Evolutionary conservation across 2,113 vertebrate species (phyloP).

Genomic region (Calonectris borealis): DNA sequence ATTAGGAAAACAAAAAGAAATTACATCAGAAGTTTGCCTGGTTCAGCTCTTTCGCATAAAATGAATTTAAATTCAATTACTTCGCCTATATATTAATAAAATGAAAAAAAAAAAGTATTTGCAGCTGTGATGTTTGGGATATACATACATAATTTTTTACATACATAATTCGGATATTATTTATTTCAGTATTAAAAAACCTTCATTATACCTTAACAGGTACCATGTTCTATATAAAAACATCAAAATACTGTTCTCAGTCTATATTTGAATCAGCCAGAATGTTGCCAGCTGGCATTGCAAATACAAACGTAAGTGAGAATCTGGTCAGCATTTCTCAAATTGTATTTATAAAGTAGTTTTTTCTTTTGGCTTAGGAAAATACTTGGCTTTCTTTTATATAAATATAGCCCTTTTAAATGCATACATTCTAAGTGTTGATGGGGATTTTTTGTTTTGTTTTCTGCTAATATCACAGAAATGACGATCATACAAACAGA

Average conservation of each 20-base stretch:
- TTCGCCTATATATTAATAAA: not conserved
- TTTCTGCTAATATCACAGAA: not conserved
- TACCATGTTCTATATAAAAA: not conserved
- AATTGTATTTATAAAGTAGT: not conserved
- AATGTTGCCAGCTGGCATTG: not conserved
- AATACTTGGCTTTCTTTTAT: not conserved
- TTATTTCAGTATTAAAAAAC: not conserved
- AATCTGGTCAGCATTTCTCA: not conserved
- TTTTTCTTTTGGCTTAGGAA: not conserved
- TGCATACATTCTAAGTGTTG: not conserved
- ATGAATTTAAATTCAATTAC: not conserved
- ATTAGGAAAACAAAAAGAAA: not conserved
- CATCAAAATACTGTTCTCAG: not conserved
- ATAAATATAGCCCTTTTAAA: not conserved
- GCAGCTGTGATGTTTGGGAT: not conserved
- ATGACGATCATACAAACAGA: not conserved
- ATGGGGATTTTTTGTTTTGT: not conserved
- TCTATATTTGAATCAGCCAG: not conserved
- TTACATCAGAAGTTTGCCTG: not conserved
- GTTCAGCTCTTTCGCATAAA: not conserved
- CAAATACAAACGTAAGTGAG: not conserved
- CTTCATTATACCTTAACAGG: not conserved
- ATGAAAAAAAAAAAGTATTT: not conserved
- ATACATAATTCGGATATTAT: not conserved
- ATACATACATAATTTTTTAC: not conserved